phyloP scores from a whole-genome alignment of 2,888 invertebrate genomes.

The Didymodactylos carnosus region DNA sequence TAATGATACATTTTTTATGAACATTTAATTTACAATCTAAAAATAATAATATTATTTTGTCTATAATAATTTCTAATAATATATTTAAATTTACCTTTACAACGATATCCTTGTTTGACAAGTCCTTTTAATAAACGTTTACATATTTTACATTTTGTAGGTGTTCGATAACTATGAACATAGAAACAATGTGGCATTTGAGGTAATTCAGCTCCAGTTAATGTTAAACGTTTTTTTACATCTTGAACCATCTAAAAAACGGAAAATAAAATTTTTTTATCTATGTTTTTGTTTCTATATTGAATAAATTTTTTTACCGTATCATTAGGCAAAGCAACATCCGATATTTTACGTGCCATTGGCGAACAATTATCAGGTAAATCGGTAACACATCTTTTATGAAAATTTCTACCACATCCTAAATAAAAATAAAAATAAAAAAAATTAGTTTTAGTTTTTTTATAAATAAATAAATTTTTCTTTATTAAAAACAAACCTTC shows the following conservation, averaged over 20 bases:
- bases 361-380: slow-evolving; percentile 85
- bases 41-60: not conserved
- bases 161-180: slow-evolving; percentile 82
- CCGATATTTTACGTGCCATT: not conserved
- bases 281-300: no score
- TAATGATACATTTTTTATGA: slow-evolving; percentile 75
- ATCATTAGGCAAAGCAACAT: not conserved
- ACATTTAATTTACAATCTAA: slow-evolving; percentile 74
- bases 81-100: slow-evolving; percentile 48
- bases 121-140: slow-evolving; percentile 80
- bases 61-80: not conserved
- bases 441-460: not conserved
- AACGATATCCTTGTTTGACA: slow-evolving; percentile 78
- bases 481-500: slow-evolving; percentile 51
- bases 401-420: slow-evolving; percentile 94
- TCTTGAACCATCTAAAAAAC: not conserved
- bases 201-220: slow-evolving; percentile 1
- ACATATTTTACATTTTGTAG: slow-evolving; percentile 85
- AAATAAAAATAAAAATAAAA: slow-evolving; percentile 21
- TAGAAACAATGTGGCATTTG: slow-evolving; percentile 81
- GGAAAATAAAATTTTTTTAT: no score
- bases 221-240: not conserved
- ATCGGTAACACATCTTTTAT: slow-evolving; percentile 77
- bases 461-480: not conserved
- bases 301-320: not conserved